Evolutionary conservation across 2,888 invertebrate genomes (phyloP).

Genomic region (Psococerastis gibbosa): DNA sequence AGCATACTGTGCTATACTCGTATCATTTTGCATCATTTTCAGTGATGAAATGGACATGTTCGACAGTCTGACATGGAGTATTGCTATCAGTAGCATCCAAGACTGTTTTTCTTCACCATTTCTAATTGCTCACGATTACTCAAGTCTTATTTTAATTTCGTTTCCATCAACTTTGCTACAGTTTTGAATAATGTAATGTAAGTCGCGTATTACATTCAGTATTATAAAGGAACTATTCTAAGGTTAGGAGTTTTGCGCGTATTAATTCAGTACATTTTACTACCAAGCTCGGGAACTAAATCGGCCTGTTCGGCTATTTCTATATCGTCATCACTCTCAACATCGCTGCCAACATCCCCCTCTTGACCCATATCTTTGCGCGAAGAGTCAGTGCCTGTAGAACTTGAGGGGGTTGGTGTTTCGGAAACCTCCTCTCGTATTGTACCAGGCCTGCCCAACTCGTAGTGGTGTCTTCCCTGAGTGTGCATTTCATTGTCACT

Average conservation of each 20-base stretch:
- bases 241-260: not conserved
- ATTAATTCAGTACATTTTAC: conserved; percentile 4
- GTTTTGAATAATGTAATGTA: not conserved
- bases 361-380: conserved; percentile 16
- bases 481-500: not conserved
- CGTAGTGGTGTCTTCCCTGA: not conserved
- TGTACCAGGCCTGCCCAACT: not conserved
- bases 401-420: conserved; percentile 19
- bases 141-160: no score
- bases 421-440: conserved; percentile 12
- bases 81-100: no score
- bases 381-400: conserved; percentile 16
- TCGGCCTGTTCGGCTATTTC: conserved; percentile 9
- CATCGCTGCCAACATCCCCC: conserved; percentile 19
- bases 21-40: no score
- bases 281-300: conserved; percentile 5
- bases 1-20: no score
- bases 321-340: conserved; percentile 18
- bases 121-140: no score
- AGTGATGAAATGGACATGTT: no score
- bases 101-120: no score
- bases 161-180: not conserved
- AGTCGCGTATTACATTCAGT: not conserved
- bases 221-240: not conserved
- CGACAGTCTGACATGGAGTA: no score